Evolutionary conservation across 2,888 invertebrate genomes (phyloP), one percentile per base, ranked within the genome.

Genomic region (Mesodorylaimus sp.): DNA sequence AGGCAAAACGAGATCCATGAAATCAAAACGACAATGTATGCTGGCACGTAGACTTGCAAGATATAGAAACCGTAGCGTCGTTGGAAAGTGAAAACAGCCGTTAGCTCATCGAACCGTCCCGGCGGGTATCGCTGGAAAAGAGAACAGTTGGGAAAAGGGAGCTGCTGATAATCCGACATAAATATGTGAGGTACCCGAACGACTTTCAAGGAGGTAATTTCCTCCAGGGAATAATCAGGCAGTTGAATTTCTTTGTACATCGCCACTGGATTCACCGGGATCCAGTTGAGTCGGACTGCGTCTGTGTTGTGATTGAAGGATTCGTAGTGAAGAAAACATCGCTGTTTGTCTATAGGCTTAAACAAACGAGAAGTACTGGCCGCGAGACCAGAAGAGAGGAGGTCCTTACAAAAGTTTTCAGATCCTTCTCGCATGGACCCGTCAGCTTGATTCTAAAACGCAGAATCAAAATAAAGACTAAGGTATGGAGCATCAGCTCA

Each of bases 11-110:
- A 64, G 24, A 64, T 60, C 60, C 60, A 63, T 13, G 61, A 61
- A 44, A 64, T 61, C 50, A 63, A 60, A 3, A 64, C 63, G 19
- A 60, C 59, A 49, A 64, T 58, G 48, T 64, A 63, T 13, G 64
- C 60, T 7, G 64, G 64, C 7, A 64, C 61, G 53, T 61, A 61
- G 38, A 57, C 59, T 53, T 60, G 61, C 43, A 61, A 48, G 53
- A 64, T 64, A 50, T 64, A 64, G 51, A 64, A 64, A 24, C 64
- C 64, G 55, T 64, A 64, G 26, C 60, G 56, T 23, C 65, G 56
- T 57, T 64, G 61, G n/a, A n/a, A n/a, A n/a, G n/a, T n/a, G n/a
- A 65, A 65, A 29, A 60, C 61, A 19, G 63, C 65, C 3, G 66
- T 56, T 3, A 65, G 56, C 46, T 65, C 65, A 53, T 65, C 59